Percentiles rank a stretch among this genome's conserved stretches.
Evolutionary conservation across 2,113 vertebrate genomes (phyloP).

Genomic region (Pyxicephalus adspersus): DNA sequence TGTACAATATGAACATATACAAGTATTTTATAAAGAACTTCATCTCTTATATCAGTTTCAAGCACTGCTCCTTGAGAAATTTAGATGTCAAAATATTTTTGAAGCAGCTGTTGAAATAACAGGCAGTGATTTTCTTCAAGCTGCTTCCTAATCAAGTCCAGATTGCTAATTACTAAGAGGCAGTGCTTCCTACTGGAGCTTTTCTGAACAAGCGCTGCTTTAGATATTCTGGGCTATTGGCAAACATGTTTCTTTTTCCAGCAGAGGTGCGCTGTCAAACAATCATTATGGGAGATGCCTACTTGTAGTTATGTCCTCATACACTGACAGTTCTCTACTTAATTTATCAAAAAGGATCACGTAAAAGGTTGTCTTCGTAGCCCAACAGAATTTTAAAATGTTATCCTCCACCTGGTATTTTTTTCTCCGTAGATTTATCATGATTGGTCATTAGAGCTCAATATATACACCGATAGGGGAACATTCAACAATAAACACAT

Average conservation of each 20-base stretch:
- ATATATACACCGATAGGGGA: too few species aligned
- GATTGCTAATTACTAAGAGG: slow-evolving; percentile 9
- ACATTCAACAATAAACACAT: too few species aligned
- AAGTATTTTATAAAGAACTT: background rate
- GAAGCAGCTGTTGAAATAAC: slow-evolving; percentile 15
- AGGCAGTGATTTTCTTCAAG: slow-evolving; percentile 1
- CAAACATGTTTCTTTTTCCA: background rate
- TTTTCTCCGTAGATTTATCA: too few species aligned
- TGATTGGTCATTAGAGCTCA: too few species aligned
- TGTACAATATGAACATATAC: background rate
- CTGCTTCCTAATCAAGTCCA: slow-evolving; percentile 14
- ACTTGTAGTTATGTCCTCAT: too few species aligned
- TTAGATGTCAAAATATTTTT: slow-evolving; percentile 29
- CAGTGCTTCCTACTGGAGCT: background rate
- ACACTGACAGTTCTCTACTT: too few species aligned
- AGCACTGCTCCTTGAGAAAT: background rate
- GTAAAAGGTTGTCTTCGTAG: too few species aligned
- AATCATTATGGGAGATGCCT: background rate
- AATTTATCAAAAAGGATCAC: too few species aligned
- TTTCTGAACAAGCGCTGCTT: background rate
- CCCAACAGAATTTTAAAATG: too few species aligned
- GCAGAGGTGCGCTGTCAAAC: background rate
- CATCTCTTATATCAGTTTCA: slow-evolving; percentile 6
- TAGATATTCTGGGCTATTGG: background rate
- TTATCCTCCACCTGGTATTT: too few species aligned